Evolutionary conservation across 1,140 invertebrate species (phyloP).

Genomic region (Drosophila takahashii): DNA sequence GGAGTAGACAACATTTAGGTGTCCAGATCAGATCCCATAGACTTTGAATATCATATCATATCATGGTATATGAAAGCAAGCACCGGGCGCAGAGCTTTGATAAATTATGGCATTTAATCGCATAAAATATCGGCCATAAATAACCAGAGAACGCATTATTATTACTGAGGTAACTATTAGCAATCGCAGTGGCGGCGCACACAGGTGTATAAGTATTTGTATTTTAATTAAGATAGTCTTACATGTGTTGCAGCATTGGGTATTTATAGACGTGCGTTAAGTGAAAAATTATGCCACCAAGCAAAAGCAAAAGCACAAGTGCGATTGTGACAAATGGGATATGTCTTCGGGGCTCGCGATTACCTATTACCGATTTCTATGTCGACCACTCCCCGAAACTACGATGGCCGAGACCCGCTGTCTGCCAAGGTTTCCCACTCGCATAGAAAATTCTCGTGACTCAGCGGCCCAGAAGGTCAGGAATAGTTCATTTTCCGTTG

Average conservation of each 20-base stretch:
- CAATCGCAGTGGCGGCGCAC: constrained; percentile 62
- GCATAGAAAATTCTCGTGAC: constrained; percentile 19
- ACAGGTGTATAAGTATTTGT: constrained; percentile 37
- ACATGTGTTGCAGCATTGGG: constrained; percentile 56
- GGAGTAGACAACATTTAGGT: background rate
- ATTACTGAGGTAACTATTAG: constrained; percentile 75
- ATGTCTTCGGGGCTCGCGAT: constrained; percentile 66
- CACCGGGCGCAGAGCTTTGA: constrained; percentile 38
- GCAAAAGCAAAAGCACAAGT: constrained; percentile 47
- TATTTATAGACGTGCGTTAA: constrained; percentile 81
- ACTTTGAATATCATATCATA: background rate
- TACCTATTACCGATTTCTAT: constrained; percentile 31
- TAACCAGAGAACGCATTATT: constrained; percentile 76
- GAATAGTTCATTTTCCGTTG: background rate
- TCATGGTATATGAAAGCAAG: constrained; percentile 20
- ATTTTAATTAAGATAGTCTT: constrained; percentile 44
- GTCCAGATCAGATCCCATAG: background rate
- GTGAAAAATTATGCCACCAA: constrained; percentile 79
- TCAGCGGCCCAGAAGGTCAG: constrained; percentile 50
- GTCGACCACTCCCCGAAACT: constrained; percentile 23
- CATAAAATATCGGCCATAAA: constrained; percentile 72
- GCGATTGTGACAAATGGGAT: constrained; percentile 72
- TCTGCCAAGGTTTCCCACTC: constrained; percentile 50
- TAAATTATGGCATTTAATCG: constrained; percentile 76
- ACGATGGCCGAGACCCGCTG: constrained; percentile 36